Evolutionary conservation across 2,797 vertebrate genomes (phyloP), one percentile per base, ranked within the genome.

Genomic region (Steatocranus sp.): DNA sequence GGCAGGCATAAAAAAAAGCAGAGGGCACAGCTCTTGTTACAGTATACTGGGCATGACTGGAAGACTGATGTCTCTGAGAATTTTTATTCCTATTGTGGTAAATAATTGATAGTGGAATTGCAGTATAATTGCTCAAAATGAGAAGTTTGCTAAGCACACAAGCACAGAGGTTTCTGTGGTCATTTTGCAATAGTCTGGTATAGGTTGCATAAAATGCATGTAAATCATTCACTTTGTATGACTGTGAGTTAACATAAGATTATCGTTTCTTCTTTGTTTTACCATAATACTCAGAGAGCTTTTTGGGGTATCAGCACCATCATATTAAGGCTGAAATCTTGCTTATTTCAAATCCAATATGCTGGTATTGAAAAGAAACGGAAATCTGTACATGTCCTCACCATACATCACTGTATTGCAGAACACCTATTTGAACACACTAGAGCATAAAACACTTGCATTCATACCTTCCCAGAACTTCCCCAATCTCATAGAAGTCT

Each of bases 401-500:
- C 18, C 17, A 5, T 30, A 27, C 11, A 9, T 68, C 18, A 38
- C 10, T 76, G 15, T 17, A 63, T 0, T 50, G 6, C 0, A 2
- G 7, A 61, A 0, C 20, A 27, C 8, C 14, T 58, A 58, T 4
- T 48, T 11, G 0, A 30, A 63, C 54, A 50, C 9, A 14, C 23
- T 12, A 6, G 27, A 68, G 51, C 61, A 9, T 10, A 75, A 58
- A 53, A n/a, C 11, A 56, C 4, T 6, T 7, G 20, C n/a, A 53
- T 17, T 5, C 48, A 8, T 89, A 97, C 97, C 97, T 97, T 91
- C 97, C 97, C 87, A 98, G 85, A 32, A 93, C 89, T 32, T 97
- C 95, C 54, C 95, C 95, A 6, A 98, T 96, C 86, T 97, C 97
- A 7, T 97, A 98, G 38, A 96, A 88, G 34, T 98, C 97, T 76